Evolutionary conservation across 2,113 vertebrate genomes (phyloP), one percentile per base, ranked within the genome.

Genomic region (Ia io): DNA sequence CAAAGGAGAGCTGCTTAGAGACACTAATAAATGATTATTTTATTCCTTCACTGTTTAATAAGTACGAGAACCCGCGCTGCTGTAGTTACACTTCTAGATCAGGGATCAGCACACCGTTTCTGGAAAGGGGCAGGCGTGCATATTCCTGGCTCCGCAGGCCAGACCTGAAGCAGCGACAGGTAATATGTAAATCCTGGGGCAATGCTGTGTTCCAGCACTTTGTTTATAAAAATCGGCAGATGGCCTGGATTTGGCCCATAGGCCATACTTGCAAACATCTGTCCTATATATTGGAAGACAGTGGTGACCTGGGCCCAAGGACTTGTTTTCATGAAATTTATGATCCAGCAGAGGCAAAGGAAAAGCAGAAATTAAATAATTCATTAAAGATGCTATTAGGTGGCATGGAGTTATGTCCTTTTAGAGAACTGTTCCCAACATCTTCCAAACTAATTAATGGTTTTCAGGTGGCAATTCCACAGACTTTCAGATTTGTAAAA

Each of bases 11-110:
- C 37, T 92, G 42, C 71, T 70, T 49, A 51, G 25, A 63, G 56
- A 89, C 25, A 89, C 71, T 89, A 82, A 85, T 71, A 77, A 85
- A 56, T 78, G 20, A 86, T 73, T 35, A 47, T 71, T 93, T 95
- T 42, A 56, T 86, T 83, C 63, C 67, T 74, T 89, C 32, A 61
- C 14, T 37, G 77, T 56, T 94, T 35, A 77, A 28, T 5, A 49
- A 22, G 12, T 67, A 59, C 17, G 32, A 80, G 28, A 61, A 71
- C 25, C 23, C 47, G 86, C 30, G 44, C 6, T 25, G 25, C 12
- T 65, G 30, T 9, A 10, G 30, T 40, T 92, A 32, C 28, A 47
- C 9, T 56, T 61, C 51, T 47, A 73, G 63, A 70, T 40, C n/a
- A 70, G 12, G 28, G 12, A 74, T 71, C 5, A 94, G 35, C n/a